Conservation (phyloP, 1,140 invertebrate genomes). For the Drosophila oshimai region DNA sequence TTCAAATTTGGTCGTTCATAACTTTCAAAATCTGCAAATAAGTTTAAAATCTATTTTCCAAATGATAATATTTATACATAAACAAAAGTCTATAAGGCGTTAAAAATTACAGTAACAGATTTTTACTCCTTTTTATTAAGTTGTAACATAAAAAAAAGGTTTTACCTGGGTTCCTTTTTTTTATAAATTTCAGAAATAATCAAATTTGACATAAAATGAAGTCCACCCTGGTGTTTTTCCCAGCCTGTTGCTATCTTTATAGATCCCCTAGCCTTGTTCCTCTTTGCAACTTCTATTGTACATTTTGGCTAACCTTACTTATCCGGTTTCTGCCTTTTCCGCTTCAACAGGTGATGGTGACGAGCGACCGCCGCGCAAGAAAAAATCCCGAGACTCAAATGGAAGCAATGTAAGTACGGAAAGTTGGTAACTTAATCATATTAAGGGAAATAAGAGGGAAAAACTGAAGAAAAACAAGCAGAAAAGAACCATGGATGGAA, state of each 20-base stretch:
- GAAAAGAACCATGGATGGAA: not conserved
- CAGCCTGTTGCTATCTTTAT: not conserved
- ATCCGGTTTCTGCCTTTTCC: constrained; percentile 1
- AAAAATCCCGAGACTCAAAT: constrained; percentile 76
- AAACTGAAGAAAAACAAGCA: not conserved
- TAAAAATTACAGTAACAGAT: not conserved
- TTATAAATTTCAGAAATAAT: not conserved
- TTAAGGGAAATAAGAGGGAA: not conserved
- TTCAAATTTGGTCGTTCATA: no score
- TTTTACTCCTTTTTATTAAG: no score
- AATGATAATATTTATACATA: no score
- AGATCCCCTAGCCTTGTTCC: not conserved
- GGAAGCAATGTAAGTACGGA: constrained; percentile 72
- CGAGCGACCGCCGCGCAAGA: constrained; percentile 78
- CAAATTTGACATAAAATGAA: not conserved
- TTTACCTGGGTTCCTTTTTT: no score
- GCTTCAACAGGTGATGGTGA: constrained; percentile 66
- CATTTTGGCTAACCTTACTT: not conserved
- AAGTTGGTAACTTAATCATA: not conserved
- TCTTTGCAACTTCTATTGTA: not conserved
- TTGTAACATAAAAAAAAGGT: no score
- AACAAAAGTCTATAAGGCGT: no score
- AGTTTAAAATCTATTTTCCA: no score
- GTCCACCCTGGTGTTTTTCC: not conserved
- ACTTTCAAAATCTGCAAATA: no score